Percentiles rank a stretch among this genome's conserved stretches.
These are phyloP conservation scores for Noctilio leporinus DNA, from an alignment of 2,113 vertebrate genomes.

Conservation along the genomic window DNA sequence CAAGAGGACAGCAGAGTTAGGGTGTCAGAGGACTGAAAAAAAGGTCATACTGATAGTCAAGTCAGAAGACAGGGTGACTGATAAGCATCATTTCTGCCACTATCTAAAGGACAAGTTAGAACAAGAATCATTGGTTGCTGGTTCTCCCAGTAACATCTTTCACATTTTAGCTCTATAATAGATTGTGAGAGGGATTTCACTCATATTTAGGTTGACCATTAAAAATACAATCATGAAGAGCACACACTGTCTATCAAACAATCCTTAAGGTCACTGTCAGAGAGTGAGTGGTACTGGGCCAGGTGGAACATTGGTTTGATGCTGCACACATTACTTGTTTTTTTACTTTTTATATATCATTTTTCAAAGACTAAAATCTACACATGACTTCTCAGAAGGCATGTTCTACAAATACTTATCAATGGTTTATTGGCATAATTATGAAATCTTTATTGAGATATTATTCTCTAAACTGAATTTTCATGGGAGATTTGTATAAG, in stretches of 20 bases:
- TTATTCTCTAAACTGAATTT: not conserved
- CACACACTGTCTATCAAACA: not conserved
- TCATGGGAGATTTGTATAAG: not conserved
- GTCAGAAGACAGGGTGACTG: slow-evolving; percentile 6
- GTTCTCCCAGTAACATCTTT: slow-evolving; percentile 16
- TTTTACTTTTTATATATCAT: not conserved
- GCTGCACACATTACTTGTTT: not conserved
- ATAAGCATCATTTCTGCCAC: not conserved
- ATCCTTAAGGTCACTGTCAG: not conserved
- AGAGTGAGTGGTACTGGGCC: not conserved
- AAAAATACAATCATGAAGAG: not conserved
- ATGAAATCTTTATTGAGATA: not conserved
- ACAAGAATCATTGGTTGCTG: not conserved
- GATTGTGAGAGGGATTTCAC: not conserved
- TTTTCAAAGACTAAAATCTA: not conserved
- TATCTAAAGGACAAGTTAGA: slow-evolving; percentile 11
- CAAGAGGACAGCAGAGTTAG: not conserved
- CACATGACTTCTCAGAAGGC: not conserved
- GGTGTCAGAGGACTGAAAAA: not conserved
- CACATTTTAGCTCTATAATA: slow-evolving; percentile 24
- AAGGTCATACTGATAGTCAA: not conserved
- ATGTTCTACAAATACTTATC: not conserved
- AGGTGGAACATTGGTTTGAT: not conserved
- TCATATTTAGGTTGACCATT: slow-evolving; percentile 1
- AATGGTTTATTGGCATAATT: not conserved